Conservation (phyloP, 1,140 invertebrate genomes). For the Drosophila kohkoa region DNA sequence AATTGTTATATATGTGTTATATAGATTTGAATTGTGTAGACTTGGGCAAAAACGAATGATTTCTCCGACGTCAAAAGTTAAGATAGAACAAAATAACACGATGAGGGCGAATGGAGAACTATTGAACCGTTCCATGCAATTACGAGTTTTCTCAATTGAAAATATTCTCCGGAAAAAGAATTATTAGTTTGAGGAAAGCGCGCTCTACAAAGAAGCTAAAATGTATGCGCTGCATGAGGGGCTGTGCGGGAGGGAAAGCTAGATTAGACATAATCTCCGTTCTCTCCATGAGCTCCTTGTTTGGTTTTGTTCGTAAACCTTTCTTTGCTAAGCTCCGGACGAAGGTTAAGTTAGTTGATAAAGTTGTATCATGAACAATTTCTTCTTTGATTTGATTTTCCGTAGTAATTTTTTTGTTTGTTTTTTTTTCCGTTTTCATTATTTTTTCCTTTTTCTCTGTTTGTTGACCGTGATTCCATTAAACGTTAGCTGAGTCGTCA, state of each 20-base stretch:
- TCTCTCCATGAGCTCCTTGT: conserved; percentile 2
- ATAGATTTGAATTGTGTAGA: conserved; percentile 27
- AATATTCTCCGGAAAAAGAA: not conserved
- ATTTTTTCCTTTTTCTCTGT: conserved; percentile 27
- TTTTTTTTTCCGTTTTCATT: conserved; percentile 25
- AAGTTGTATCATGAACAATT: conserved; percentile 30
- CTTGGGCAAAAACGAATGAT: conserved; percentile 9
- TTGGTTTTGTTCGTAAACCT: conserved; percentile 5
- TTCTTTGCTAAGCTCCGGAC: conserved; percentile 19
- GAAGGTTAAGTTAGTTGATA: conserved; percentile 13
- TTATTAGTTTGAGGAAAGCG: not conserved
- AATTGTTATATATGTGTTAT: conserved; percentile 38
- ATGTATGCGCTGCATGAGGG: conserved; percentile 7
- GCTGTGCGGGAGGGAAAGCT: not conserved
- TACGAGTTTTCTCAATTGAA: conserved; percentile 1
- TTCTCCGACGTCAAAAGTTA: conserved; percentile 14
- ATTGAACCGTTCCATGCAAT: conserved; percentile 5
- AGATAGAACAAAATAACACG: conserved; percentile 2
- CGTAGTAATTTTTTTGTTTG: conserved; percentile 21
- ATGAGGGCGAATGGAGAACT: not conserved
- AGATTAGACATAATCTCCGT: not conserved
- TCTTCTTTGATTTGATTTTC: conserved; percentile 2
- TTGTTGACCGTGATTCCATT: conserved; percentile 41
- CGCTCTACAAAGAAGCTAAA: conserved; percentile 7
- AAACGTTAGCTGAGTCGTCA: conserved; percentile 52